Conservation (phyloP, 2,797 vertebrate species). For the Eulemur mongoz region DNA sequence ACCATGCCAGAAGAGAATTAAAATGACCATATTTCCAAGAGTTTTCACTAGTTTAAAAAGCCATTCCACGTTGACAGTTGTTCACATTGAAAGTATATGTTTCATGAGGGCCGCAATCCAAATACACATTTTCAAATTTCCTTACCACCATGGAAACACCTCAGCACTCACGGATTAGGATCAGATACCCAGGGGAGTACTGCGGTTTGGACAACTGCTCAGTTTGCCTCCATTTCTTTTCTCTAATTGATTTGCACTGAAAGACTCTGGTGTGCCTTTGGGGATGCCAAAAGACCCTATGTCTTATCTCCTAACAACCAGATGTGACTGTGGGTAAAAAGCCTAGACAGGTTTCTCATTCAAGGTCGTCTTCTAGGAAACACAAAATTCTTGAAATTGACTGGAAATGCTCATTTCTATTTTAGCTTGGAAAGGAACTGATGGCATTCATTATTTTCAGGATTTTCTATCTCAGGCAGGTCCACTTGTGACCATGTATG, state of each 20-base stretch:
- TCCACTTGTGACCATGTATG: neutral
- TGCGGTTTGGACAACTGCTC: neutral
- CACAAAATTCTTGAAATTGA: constrained; percentile 6
- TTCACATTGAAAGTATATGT: neutral
- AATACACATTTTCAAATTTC: neutral
- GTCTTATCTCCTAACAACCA: neutral
- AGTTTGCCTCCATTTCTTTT: neutral
- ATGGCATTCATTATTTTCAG: neutral
- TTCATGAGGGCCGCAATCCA: neutral
- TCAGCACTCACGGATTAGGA: neutral
- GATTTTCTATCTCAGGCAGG: neutral
- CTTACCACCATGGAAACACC: neutral
- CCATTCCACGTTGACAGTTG: neutral
- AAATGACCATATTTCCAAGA: neutral
- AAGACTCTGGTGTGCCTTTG: neutral
- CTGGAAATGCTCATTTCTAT: neutral
- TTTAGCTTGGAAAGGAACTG: neutral
- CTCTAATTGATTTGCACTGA: neutral
- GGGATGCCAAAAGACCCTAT: neutral
- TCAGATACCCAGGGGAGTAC: neutral
- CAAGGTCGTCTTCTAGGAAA: neutral
- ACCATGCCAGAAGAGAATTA: neutral
- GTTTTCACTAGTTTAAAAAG: neutral
- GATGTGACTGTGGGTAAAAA: neutral
- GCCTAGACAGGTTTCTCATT: neutral